These are phyloP conservation scores for Fragum sueziense DNA, from an alignment of 2,888 invertebrate species.

Conservation along the genomic window DNA sequence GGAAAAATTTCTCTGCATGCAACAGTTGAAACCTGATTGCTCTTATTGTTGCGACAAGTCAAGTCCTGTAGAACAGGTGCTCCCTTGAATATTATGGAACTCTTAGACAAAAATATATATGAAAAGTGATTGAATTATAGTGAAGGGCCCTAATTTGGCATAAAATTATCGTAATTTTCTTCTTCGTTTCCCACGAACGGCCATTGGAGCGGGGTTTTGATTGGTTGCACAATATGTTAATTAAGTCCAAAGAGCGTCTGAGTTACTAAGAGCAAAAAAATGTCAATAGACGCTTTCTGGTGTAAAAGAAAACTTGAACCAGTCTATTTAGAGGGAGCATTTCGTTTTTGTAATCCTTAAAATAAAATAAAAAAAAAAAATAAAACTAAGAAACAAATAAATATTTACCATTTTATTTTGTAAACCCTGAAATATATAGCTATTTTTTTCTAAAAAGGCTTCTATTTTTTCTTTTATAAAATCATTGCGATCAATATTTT, in stretches of 20 bases:
- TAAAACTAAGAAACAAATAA: background rate
- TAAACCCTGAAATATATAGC: background rate
- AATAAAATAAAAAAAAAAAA: background rate
- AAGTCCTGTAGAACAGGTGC: background rate
- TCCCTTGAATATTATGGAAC: background rate
- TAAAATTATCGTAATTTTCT: background rate
- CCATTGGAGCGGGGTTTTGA: conserved; percentile 20
- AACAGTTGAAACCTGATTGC: background rate
- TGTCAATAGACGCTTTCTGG: background rate
- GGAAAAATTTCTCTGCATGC: background rate
- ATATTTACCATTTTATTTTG: background rate
- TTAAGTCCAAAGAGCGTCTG: background rate
- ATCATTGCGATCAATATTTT: too few species aligned
- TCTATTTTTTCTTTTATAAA: too few species aligned
- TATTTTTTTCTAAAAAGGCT: too few species aligned
- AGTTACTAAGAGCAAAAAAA: background rate
- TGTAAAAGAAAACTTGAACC: background rate
- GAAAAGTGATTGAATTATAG: too few species aligned
- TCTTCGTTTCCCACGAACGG: background rate
- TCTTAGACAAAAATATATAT: too few species aligned
- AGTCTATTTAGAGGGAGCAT: background rate
- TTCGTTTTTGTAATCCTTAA: background rate
- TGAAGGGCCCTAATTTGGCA: too few species aligned
- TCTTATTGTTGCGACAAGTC: too few species aligned
- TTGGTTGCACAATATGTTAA: background rate